Evolutionary conservation across 2,888 invertebrate species (phyloP), one percentile per base, ranked within the genome.

Genomic region (Noctuana brunneofusca): DNA sequence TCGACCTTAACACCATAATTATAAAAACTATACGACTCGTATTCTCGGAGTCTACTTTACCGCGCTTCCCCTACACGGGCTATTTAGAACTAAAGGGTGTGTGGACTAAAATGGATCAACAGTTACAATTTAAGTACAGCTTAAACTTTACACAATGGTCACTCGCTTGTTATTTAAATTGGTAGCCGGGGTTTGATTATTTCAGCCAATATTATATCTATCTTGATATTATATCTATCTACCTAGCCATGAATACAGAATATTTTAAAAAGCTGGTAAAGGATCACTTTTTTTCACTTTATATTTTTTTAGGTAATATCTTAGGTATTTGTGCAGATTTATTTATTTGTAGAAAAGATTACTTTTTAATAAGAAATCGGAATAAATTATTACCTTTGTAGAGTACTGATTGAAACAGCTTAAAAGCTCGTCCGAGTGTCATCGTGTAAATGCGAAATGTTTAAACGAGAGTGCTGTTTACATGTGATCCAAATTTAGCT

Each of bases 81-180:
- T 83, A 82, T 87, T 86, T 83, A 80, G 77, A 83, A 78, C 76
- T 68, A 74, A 80, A 83, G 87, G 89, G 89, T 83, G 87, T 77
- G 50, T 32, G 62, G 16, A 41, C 75, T 75, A 76, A 79, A 84
- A 80, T 77, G 73, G 78, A 83, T 80, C 75, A 77, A 78, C 79
- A 71, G 72, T 56, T 55, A 50, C 63, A 63, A 50, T 63, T 63
- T 56, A 63, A 63, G 56, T 56, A 50, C 55, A 41, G 49, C 76
- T 79, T 68, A 65, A 66, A 63, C 53, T 58, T 64, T 58, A 73
- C 70, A 69, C 62, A 64, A 68, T 66, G 62, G 62, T 50, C 62
- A 63, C 18, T 56, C 49, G 30, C 38, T 41, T 71, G 27, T 27
- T 27, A 5, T 27, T 27, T 27, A 27, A 27, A 27, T 27, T 27